phyloP scores from a whole-genome alignment of 35 echinoderm and acorn worm species.

The Anneissia japonica region DNA sequence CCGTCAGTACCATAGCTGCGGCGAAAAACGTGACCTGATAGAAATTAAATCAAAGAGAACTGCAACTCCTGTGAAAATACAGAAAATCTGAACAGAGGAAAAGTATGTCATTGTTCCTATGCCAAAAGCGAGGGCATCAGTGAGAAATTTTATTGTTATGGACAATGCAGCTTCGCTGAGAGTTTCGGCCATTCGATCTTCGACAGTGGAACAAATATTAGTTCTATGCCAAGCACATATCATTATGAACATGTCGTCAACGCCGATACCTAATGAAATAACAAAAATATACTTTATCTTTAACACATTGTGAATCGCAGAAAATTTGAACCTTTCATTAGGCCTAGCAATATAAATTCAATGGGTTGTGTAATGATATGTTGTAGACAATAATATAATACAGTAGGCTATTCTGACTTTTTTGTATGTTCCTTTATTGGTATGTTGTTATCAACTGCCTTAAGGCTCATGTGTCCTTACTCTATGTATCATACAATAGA shows the following conservation, averaged over 20 bases:
- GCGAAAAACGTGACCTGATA: conserved; percentile 19
- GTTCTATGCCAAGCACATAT: conserved; percentile 45
- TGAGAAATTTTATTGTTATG: conserved; percentile 57
- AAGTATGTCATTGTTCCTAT: conserved; percentile 31
- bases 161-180: conserved; percentile 54
- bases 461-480: too few species aligned
- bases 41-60: neutral
- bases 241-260: conserved; percentile 81
- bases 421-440: too few species aligned
- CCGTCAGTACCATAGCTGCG: neutral
- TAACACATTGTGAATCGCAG: neutral
- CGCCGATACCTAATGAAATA: conserved; percentile 40
- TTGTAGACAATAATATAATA: too few species aligned
- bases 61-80: conserved; percentile 15
- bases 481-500: too few species aligned
- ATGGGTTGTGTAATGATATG: too few species aligned
- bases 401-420: too few species aligned
- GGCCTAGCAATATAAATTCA: too few species aligned
- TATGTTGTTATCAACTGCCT: too few species aligned
- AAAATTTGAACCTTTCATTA: too few species aligned
- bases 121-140: conserved; percentile 49
- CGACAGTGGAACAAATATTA: neutral
- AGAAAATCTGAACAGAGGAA: conserved; percentile 41
- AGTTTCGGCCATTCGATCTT: conserved; percentile 36
- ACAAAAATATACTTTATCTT: neutral